These are phyloP conservation scores for Bedellia somnulentella DNA, from an alignment of 2,888 invertebrate species.

Conservation along the genomic window DNA sequence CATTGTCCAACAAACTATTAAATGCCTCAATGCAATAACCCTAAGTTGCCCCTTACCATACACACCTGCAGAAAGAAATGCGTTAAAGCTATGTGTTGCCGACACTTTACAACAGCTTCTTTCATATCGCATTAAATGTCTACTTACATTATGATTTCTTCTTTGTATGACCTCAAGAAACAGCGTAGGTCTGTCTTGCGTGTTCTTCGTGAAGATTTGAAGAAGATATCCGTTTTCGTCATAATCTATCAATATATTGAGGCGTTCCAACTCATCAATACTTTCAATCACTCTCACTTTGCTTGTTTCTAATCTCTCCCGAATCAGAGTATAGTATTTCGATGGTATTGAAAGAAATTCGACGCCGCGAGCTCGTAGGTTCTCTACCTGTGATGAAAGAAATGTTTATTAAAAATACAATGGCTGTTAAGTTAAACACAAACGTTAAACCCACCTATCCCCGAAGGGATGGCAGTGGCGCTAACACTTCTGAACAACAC, in stretches of 20 bases:
- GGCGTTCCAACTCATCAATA: constrained; percentile 75
- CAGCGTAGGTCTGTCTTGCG: constrained; percentile 95
- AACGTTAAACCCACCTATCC: no score
- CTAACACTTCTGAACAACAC: no score
- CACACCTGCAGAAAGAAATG: no score
- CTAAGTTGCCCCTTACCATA: no score
- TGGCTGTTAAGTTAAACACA: no score
- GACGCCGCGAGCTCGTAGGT: constrained; percentile 79
- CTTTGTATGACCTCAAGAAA: constrained; percentile 97
- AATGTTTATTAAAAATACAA: no score
- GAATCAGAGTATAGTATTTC: constrained; percentile 84
- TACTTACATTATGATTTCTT: constrained; percentile 84
- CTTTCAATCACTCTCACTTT: constrained; percentile 85
- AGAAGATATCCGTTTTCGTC: constrained; percentile 97
- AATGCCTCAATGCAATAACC: no score
- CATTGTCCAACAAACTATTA: no score
- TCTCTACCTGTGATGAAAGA: constrained; percentile 66
- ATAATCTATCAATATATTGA: constrained; percentile 95
- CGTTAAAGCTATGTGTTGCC: no score
- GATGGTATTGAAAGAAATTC: constrained; percentile 90
- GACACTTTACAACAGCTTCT: no score
- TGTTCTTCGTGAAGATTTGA: constrained; percentile 95
- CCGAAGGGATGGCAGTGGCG: no score
- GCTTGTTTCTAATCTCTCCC: constrained; percentile 73
- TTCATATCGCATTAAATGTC: no score